Evolutionary conservation across 2,888 invertebrate species (phyloP), one percentile per base, ranked within the genome.

Genomic region (Sceliomorpha sp.): DNA sequence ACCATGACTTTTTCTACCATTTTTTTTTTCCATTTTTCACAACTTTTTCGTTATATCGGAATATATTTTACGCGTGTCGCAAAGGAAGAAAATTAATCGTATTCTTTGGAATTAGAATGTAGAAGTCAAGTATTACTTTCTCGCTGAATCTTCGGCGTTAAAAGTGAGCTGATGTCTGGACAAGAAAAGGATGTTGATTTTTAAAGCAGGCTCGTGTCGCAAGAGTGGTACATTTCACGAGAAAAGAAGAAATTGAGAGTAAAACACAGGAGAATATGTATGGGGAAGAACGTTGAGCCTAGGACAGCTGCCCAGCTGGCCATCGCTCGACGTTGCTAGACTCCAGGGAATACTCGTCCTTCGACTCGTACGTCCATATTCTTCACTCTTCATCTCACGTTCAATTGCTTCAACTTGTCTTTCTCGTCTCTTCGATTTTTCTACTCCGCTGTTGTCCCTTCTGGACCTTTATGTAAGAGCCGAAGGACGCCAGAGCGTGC

Each of bases 301-400:
- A 74, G 75, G 82, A 83, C 80, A 86, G 84, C 81, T 82, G 81
- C 74, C 79, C 79, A 71, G 77, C 77, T 80, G 82, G 80, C 75
- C 79, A 82, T 82, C 80, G 72, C 74, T 75, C 67, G 27, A 9
- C 51, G 70, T 67, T 55, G 74, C 60, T 72, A 60, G 73, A 67
- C 83, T 82, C 82, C 59, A 56, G 86, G 84, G 86, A 86, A 85
- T 82, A 78, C 69, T 66, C 67, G 53, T 64, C 67, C 59, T 72
- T 67, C 59, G 10, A 44, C 56, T 42, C 14, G 47, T 58, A 32
- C 32, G 55, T 40, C 44, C 67, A 27, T 26, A 36, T 37, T 58
- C 56, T 29, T 55, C 44, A 44, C 48, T 67, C 56, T 67, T 73
- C 62, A 55, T 60, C 68, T 37, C 40, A 3, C 47, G 31, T 50